A percentile compares a stretch with the other conserved stretches of the same genome.
These are phyloP conservation scores for Drosophila kanekoi DNA, from an alignment of 2,888 invertebrate species.

Conservation along the genomic window DNA sequence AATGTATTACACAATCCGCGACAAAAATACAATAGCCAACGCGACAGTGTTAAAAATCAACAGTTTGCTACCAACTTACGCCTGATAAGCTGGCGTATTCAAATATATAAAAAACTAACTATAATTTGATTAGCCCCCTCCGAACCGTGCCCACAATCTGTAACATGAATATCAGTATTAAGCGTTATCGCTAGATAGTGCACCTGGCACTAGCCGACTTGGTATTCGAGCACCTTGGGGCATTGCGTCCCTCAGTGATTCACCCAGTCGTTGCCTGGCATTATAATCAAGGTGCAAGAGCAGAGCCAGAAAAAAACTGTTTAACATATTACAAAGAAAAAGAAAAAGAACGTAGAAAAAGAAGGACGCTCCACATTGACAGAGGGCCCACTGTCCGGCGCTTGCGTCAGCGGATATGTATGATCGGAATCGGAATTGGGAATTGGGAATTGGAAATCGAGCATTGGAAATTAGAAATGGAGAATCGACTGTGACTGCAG, in stretches of 20 bases:
- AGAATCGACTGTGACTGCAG: constrained; percentile 43
- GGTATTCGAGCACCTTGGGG: background rate
- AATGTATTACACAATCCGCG: background rate
- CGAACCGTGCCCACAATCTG: constrained; percentile 2
- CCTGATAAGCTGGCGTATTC: constrained; percentile 10
- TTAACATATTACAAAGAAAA: constrained; percentile 19
- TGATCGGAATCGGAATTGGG: constrained; percentile 28
- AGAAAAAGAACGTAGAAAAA: background rate
- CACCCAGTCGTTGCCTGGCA: constrained; percentile 12
- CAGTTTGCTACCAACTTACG: constrained; percentile 12
- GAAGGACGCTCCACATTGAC: constrained; percentile 10
- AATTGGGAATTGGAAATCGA: constrained; percentile 26
- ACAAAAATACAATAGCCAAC: background rate
- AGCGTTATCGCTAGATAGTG: constrained; percentile 24
- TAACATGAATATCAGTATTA: constrained; percentile 20
- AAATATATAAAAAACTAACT: constrained; percentile 6
- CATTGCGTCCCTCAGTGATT: constrained; percentile 15
- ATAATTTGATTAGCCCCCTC: background rate
- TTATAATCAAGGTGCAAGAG: constrained; percentile 39
- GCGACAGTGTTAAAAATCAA: background rate
- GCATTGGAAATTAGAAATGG: constrained; percentile 33
- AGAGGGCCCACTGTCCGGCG: constrained; percentile 10
- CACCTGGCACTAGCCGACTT: constrained; percentile 2
- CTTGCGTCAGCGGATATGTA: constrained; percentile 62
- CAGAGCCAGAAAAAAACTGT: background rate